A percentile compares a stretch with the other conserved stretches of the same genome.
phyloP scores from a whole-genome alignment of 2,888 invertebrate species.

The Melinaea marsaeus region DNA sequence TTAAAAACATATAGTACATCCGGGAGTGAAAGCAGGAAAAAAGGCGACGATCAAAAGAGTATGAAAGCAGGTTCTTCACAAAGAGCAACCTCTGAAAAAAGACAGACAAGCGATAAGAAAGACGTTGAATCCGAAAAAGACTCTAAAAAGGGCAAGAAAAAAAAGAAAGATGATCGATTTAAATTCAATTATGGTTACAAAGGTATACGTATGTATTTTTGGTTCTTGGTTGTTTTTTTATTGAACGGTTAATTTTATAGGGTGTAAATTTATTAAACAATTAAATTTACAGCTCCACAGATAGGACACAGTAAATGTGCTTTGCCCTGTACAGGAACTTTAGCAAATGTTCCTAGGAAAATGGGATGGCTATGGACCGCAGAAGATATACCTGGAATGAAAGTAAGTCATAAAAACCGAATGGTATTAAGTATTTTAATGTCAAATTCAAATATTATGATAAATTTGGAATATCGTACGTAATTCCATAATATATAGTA shows the following conservation, averaged over 20 bases:
- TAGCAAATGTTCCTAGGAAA: slow-evolving; percentile 57
- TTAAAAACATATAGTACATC: slow-evolving; percentile 48
- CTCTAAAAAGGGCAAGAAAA: slow-evolving; percentile 51
- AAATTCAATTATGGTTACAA: slow-evolving; percentile 70
- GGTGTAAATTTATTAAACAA: slow-evolving; percentile 11
- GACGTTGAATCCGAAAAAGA: slow-evolving; percentile 56
- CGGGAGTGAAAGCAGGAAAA: slow-evolving; percentile 54
- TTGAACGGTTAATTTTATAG: slow-evolving; percentile 11
- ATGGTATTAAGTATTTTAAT: too few relatives aligned
- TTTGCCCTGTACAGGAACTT: slow-evolving; percentile 53
- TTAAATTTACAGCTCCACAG: slow-evolving; percentile 55
- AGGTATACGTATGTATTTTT: slow-evolving; percentile 71
- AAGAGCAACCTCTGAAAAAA: slow-evolving; percentile 39
- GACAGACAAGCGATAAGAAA: slow-evolving; percentile 38
- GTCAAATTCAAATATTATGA: too few relatives aligned
- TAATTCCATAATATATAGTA: too few relatives aligned
- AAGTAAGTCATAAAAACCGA: slow-evolving; percentile 43
- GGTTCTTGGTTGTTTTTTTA: slow-evolving; percentile 2
- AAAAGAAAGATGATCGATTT: slow-evolving; percentile 57
- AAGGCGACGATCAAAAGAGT: slow-evolving; percentile 38
- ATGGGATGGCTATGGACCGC: slow-evolving; percentile 76
- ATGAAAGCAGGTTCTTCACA: slow-evolving; percentile 36
- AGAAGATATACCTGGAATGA: slow-evolving; percentile 61
- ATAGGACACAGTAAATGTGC: slow-evolving; percentile 66
- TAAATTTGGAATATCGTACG: too few relatives aligned